Base-by-base conservation (phyloP, 1,140 invertebrate genomes). In the Aricia agestis region DNA sequence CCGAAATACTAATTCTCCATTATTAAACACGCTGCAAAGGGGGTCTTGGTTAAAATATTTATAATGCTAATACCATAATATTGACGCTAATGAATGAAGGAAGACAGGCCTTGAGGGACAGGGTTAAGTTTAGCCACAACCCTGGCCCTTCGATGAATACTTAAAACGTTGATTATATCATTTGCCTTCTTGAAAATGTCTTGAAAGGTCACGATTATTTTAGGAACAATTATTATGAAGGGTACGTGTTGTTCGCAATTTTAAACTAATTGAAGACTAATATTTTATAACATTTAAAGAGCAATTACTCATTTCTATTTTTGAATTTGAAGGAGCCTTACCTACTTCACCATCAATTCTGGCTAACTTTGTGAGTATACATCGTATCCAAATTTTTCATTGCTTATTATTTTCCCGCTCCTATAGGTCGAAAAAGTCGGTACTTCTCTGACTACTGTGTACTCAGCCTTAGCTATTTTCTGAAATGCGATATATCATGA, bases 1-100 rank as follows among this genome's bases (percentile, higher is more conserved):
- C 13, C 1, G 3, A 52, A 52, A 52, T 52, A 52, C 45, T 52
- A 15, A 52, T 52, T 52, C 36, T 36, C 32, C 36, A 52, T 52
- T 52, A 52, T 52, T 6, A 52, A 52, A 52, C 45, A 15, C 6
- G 45, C 13, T 52, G 10, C 13, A 52, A 11, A 42, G 41, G 13
- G 45, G 4, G 45, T 15, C 45, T 52, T 52, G 3, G 10, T 52
- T 52, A 52, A 52, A 52, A 52, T 52, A 52, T 52, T 52, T 52
- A 52, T 52, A 52, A 52, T 52, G 13, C 69, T 52, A 52, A 52
- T 52, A 52, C 69, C 69, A 66, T 72, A 17, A 75, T 72, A 72
- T 73, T 70, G 71, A 67, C 71, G 68, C 70, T 78, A 78, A 78
- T 75, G 72, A 75, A 75, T 59, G 66, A 75, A 66, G 59, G 66